Evolutionary conservation across 2,113 vertebrate species (phyloP).

Genomic region (Protobothrops mucrosquamatus): DNA sequence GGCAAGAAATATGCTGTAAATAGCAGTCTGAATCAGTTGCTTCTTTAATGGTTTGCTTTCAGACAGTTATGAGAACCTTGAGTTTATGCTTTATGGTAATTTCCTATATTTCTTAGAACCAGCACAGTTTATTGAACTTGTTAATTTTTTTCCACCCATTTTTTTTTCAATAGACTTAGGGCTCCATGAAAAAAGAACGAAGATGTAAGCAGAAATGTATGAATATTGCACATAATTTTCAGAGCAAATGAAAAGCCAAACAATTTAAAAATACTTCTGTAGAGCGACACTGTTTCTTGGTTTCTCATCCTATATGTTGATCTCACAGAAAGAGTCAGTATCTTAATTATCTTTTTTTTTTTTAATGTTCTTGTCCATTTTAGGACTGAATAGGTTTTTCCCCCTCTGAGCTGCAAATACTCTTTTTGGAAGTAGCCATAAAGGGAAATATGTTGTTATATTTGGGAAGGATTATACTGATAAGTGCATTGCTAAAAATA

Average conservation of each 20-base stretch:
- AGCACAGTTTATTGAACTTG: neutral
- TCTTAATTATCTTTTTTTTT: conserved; percentile 35
- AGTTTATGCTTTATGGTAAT: neutral
- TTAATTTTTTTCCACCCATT: neutral
- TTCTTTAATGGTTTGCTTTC: neutral
- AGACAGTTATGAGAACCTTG: neutral
- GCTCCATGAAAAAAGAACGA: neutral
- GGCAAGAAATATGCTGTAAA: neutral
- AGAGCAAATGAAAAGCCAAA: conserved; percentile 1
- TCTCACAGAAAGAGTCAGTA: conserved; percentile 9
- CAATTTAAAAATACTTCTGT: conserved; percentile 7
- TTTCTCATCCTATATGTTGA: conserved; percentile 10
- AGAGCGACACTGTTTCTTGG: conserved; percentile 27
- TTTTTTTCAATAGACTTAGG: neutral
- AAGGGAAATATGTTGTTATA: conserved; percentile 59
- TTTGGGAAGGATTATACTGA: conserved; percentile 68
- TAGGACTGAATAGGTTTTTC: conserved; percentile 30
- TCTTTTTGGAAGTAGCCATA: conserved; percentile 41
- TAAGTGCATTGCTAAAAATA: conserved; percentile 69
- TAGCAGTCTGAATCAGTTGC: neutral
- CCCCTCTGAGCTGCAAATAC: conserved; percentile 47
- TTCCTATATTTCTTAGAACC: neutral
- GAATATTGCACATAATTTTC: neutral
- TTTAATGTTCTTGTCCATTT: conserved; percentile 22
- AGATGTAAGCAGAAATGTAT: neutral